Evolutionary conservation across 2,797 vertebrate genomes (phyloP), one percentile per base, ranked within the genome.

Genomic region (Setipinna tenuifilis): DNA sequence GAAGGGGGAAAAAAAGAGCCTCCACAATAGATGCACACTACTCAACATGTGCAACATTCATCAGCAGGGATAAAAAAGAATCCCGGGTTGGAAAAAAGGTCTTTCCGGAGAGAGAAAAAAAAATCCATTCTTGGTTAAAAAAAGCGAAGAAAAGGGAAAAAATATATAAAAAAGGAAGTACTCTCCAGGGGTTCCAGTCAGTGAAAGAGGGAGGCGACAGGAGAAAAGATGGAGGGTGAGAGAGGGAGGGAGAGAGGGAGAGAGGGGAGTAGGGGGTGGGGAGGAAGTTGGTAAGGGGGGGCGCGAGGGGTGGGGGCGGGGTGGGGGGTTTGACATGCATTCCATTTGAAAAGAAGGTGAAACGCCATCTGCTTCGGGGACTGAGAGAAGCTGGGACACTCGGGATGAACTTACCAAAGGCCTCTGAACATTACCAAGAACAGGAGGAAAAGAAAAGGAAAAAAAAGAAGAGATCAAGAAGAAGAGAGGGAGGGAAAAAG

Each of bases 331-430:
- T 83, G 85, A 88, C 98, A 98, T 99, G 97, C 98, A 96, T 96
- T 95, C 95, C 98, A 96, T 96, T 95, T 95, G 91, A 92, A 91
- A 93, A 93, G 93, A 94, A 90, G 93, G 96, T 96, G 95, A 93
- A 93, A 93, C 96, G 96, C 96, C 95, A 96, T 98, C 97, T 98
- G 98, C 96, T 96, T 94, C 87, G 91, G 93, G 93, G 94, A 95
- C 86, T 95, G 92, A 93, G 94, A 94, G 92, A 95, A 92, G 94
- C 87, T 94, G 92, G 91, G 94, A 90, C 90, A 93, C 93, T 94
- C 92, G 92, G 91, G 92, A 93, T 89, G 94, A 95, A 99, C 98
- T 99, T 99, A 99, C 98, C 98, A 97, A 99, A 98, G 91, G 96
- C 97, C 95, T 99, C 98, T 99, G 98, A 95, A 93, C 95, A 97